phyloP scores from a whole-genome alignment of 23 tunicate genomes.

The Corella eumyota region DNA sequence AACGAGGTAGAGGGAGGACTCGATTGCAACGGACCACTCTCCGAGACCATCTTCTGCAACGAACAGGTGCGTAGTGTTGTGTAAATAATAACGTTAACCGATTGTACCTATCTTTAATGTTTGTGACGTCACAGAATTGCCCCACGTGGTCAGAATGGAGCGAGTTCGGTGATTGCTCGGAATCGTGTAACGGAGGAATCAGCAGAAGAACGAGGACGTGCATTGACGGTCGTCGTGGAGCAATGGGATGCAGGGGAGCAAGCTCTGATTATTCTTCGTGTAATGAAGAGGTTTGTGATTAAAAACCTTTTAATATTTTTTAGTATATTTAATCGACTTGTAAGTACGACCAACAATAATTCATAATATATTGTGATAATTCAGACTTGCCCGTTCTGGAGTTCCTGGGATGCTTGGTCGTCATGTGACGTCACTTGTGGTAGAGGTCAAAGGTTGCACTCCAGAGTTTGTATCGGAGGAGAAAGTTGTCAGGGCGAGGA shows the following conservation, averaged over 20 bases:
- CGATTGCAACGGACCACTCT: slow-evolving; percentile 36
- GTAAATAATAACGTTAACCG: no score
- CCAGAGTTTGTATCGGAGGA: slow-evolving; percentile 47
- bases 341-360: not conserved
- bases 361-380: not conserved
- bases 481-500: slow-evolving; percentile 46
- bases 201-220: slow-evolving; percentile 31
- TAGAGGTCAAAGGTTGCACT: slow-evolving; percentile 25
- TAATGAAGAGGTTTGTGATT: slow-evolving; percentile 19
- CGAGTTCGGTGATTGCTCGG: slow-evolving; percentile 27
- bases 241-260: slow-evolving; percentile 39
- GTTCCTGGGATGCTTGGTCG: slow-evolving; percentile 58
- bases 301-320: not conserved
- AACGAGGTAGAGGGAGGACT: slow-evolving; percentile 24
- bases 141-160: slow-evolving; percentile 47
- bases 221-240: slow-evolving; percentile 34
- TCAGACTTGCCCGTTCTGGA: slow-evolving; percentile 74
- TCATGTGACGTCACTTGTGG: slow-evolving; percentile 64
- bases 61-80: slow-evolving; percentile 23
- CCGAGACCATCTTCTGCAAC: slow-evolving; percentile 28
- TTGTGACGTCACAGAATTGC: slow-evolving; percentile 63
- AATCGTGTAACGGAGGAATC: slow-evolving; percentile 48
- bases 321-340: not conserved
- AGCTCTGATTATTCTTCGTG: slow-evolving; percentile 16
- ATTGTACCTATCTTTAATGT: no score